Evolutionary conservation across 37 sponge, comb jelly and placozoan genomes (phyloP), one percentile per base, ranked within the genome.

Genomic region (Beroe forskalii): DNA sequence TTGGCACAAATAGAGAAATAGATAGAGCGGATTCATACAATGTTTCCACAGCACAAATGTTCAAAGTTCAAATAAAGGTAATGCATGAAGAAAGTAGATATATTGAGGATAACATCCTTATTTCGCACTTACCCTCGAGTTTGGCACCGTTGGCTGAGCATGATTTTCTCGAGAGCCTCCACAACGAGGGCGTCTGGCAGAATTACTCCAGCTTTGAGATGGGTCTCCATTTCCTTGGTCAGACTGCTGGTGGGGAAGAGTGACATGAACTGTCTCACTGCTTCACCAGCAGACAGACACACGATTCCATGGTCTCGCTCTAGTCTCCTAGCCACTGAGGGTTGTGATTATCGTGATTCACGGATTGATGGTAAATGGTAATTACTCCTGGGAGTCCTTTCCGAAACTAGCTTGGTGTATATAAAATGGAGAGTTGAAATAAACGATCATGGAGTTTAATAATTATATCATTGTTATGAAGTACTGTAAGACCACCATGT

Each of bases 101-200:
- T n/a, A n/a, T n/a, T n/a, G n/a, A n/a, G n/a, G n/a, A n/a, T n/a
- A n/a, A n/a, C n/a, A n/a, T n/a, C n/a, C n/a, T n/a, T n/a, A n/a
- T n/a, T n/a, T n/a, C 9, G 44, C 32, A 9, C 91, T 90, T 89
- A 97, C 96, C 98, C 98, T 90, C 98, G 93, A 0, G 96, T 97
- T 28, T 67, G 91, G 67, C 94, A 95, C 60, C 93, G 92, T 17
- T 93, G 92, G 76, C 95, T 92, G 90, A 97, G 62, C 89, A 97
- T 86, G n/a, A 89, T 69, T 23, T 76, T 48, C 66, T 97, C 94
- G 20, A 97, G 89, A 24, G 98, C 98, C 19, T 91, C 69, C 44
- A 95, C 93, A 76, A 93, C 93, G 12, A 96, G 72, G 37, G 95
- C 98, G 62, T 95, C 98, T 44, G 98, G 98, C 0, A 97, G 86